Percentiles rank a stretch among this genome's conserved stretches.
phyloP scores from a whole-genome alignment of 2,797 vertebrate genomes.

The Benthosema pterotum region DNA sequence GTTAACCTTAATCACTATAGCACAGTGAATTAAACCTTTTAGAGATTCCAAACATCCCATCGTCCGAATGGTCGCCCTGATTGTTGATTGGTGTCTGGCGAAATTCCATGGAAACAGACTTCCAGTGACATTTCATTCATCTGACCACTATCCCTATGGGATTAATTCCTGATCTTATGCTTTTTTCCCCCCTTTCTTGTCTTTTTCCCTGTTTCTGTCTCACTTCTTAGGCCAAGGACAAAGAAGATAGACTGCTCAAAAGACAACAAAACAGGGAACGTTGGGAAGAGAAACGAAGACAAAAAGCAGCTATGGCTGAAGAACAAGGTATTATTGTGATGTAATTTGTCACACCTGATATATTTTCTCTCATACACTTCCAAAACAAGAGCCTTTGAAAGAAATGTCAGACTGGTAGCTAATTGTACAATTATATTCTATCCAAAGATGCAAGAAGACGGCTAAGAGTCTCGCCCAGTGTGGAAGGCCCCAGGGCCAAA shows the following conservation, averaged over 20 bases:
- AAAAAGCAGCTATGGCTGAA: conserved; percentile 85
- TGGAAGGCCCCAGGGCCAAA: conserved; percentile 84
- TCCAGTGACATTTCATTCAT: too few species aligned
- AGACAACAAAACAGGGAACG: conserved; percentile 93
- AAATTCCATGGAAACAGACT: too few species aligned
- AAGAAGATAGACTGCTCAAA: conserved; percentile 94
- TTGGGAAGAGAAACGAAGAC: conserved; percentile 94
- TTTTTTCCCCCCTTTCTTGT: not conserved
- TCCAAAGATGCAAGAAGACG: conserved; percentile 64
- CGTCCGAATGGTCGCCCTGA: too few species aligned
- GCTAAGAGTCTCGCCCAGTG: conserved; percentile 43
- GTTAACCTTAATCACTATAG: too few species aligned
- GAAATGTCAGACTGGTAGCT: not conserved
- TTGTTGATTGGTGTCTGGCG: too few species aligned
- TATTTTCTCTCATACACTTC: not conserved
- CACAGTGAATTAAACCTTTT: too few species aligned
- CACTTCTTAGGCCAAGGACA: conserved; percentile 90
- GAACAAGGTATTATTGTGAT: conserved; percentile 76
- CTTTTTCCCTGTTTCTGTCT: not conserved
- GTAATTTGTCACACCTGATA: not conserved
- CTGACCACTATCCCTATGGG: too few species aligned
- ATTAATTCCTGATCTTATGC: too few species aligned
- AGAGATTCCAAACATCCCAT: too few species aligned
- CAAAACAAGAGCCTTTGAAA: not conserved
- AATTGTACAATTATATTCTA: not conserved